Evolutionary conservation across 1,140 invertebrate species (phyloP), one percentile per base, ranked within the genome.

Genomic region (Halyomorpha halys): DNA sequence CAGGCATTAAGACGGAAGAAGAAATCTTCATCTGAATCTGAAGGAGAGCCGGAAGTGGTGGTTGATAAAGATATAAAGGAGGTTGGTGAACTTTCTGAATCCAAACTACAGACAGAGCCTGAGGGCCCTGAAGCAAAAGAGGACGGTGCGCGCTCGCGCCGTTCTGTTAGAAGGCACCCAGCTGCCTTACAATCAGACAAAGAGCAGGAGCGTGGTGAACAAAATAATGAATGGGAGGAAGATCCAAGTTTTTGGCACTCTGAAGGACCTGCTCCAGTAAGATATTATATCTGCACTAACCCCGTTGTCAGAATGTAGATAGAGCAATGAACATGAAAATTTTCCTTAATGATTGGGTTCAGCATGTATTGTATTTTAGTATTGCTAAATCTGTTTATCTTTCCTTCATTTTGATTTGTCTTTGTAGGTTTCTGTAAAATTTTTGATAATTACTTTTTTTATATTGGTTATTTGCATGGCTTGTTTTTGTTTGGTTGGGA

Each of bases 221-320:
- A 59, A 25, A 44, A 63, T 19, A 64, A n/a, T 11, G 54, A 67
- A 51, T 64, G 62, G 62, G 60, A 67, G n/a, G 62, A 64, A 44
- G 66, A 67, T 60, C 49, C 19, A 30, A 44, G n/a, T 44, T 64
- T 67, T 54, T 66, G 65, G 65, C 39, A 51, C 34, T 16, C 27
- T 39, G 59, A 44, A 44, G 59, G 34, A 39, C 14, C 59, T 60
- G 59, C 23, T 56, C 53, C 53, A 56, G 53, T 56, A 56, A 56
- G 53, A 25, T 15, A 23, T 56, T 23, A 39, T 39, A 39, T 39
- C 34, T 39, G 34, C 34, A 39, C 11, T 39, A 39, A 39, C 34
- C 34, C 34, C 34, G 34, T 39, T 39, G 34, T 39, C 34, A 39
- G 63, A 59, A 39, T 21, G n/a, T 34, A 11, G 25, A 56, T 59